Base-by-base conservation (phyloP, 2,797 vertebrate genomes). In the Eulemur albifrons region DNA sequence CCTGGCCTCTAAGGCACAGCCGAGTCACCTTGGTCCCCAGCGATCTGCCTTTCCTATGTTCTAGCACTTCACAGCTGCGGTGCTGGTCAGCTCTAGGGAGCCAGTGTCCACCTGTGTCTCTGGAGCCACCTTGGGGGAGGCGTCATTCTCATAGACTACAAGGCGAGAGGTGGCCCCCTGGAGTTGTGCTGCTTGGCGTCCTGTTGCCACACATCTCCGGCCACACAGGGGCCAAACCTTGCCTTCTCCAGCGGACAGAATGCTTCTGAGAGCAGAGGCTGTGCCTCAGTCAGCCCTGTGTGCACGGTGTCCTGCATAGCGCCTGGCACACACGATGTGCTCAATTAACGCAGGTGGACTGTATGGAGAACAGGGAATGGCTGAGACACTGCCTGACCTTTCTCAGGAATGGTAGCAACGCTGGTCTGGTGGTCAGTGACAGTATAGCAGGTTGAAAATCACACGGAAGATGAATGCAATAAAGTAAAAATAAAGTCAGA, bases 51-150 rank as follows among this genome's bases (percentile, higher is more conserved):
- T 48, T 52, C 48, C 85, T 9, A 3, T 3, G 45, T 32, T 21
- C 45, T 40, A 43, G 38, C 21, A 3, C 27, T 43, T 77, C 43
- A 3, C 0, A 48, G 45, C 73, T 0, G 0, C 30, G 4, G 1
- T 1, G 32, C 30, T 4, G 50, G 14, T 9, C 61, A 3, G 7
- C 18, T 1, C 40, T 10, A 8, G 43, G 27, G 43, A 21, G 27
- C 18, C 14, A 6, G 12, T 17, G 57, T 10, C 40, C 27, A 27
- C 35, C 14, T 65, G 59, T 35, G 18, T 61, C 76, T 59, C 70
- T 38, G n/a, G 73, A 65, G 10, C 48, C 45, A 2, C 20, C 54
- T 17, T 89, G 52, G 48, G 67, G 54, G 65, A 32, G 65, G 63
- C 21, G 2, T 12, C 30, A 17, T 40, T 61, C 27, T 35, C 6